Evolutionary conservation across 2,113 vertebrate genomes (phyloP), one percentile per base, ranked within the genome.

Genomic region (Probosciger aterrimus): DNA sequence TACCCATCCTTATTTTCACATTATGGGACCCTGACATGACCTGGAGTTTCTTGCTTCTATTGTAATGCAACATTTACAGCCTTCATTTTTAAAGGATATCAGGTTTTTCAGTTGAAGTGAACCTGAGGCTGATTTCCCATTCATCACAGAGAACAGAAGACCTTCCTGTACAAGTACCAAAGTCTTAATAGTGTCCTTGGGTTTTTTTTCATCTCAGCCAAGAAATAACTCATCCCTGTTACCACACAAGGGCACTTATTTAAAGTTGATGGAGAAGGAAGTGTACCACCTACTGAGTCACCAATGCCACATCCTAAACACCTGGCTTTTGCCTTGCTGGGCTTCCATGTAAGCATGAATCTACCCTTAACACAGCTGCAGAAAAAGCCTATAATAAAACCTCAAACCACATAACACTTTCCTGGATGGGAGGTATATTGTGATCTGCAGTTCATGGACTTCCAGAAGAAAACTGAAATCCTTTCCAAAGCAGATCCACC

Each of bases 231-330:
- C 90, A 78, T 86, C 82, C 55, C 76, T 69, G 10, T 70, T 53
- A 70, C 92, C 93, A 96, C 95, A 97, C 87, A 95, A 93, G 93
- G 71, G 60, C 88, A 88, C 68, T 96, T 88, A 87, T 90, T 96
- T 60, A 68, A 18, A 64, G 82, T n/a, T 94, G 84, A 59, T 7
- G 3, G 59, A 77, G 82, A 82, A 96, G 93, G 96, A 96, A 95
- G 71, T 33, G 92, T 96, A 93, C 90, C 93, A 81, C 92, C 95
- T 94, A 94, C 75, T 97, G 95, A 97, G 94, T 96, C 96, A 97
- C 75, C 64, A 86, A 43, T 9, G 79, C 95, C 94, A 96, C 96
- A 92, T 97, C 93, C 94, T 93, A 95, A 84, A 95, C 90, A 95
- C 95, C 95, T 96, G 91, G 27, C 57, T 88, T 81, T 94, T 82